Percentiles rank a stretch among this genome's conserved stretches.
phyloP scores from a whole-genome alignment of 2,797 vertebrate genomes.

The Cynopterus sphinx region DNA sequence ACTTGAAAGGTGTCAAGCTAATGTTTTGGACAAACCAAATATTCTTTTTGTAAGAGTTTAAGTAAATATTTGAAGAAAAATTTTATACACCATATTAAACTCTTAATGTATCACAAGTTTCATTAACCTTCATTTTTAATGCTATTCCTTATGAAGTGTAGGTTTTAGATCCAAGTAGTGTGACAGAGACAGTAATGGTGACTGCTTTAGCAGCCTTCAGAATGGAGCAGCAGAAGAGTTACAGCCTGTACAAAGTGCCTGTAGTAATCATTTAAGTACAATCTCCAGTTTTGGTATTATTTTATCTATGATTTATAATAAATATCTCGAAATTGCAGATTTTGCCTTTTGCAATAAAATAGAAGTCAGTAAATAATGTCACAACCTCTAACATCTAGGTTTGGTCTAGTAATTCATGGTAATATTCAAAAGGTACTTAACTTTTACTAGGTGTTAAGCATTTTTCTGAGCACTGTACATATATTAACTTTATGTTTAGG shows the following conservation, averaged over 20 bases:
- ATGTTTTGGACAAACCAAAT: conserved; percentile 12
- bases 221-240: not conserved
- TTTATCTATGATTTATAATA: conserved; percentile 13
- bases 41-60: not conserved
- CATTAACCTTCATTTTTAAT: conserved; percentile 7
- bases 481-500: conserved; percentile 16
- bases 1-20: not conserved
- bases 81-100: not conserved
- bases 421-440: not conserved
- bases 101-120: not conserved
- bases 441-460: not conserved
- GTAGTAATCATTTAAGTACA: not conserved
- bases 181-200: not conserved
- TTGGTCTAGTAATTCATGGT: not conserved
- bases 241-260: not conserved
- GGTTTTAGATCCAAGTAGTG: not conserved
- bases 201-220: not conserved
- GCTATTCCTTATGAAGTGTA: not conserved
- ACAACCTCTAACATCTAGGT: not conserved
- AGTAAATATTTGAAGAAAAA: conserved; percentile 46
- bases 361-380: conserved; percentile 9
- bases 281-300: not conserved
- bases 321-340: not conserved
- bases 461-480: not conserved
- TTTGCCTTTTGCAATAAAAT: conserved; percentile 33